phyloP scores from a whole-genome alignment of 2,888 invertebrate genomes.

The Pardosa pseudoannulata region DNA sequence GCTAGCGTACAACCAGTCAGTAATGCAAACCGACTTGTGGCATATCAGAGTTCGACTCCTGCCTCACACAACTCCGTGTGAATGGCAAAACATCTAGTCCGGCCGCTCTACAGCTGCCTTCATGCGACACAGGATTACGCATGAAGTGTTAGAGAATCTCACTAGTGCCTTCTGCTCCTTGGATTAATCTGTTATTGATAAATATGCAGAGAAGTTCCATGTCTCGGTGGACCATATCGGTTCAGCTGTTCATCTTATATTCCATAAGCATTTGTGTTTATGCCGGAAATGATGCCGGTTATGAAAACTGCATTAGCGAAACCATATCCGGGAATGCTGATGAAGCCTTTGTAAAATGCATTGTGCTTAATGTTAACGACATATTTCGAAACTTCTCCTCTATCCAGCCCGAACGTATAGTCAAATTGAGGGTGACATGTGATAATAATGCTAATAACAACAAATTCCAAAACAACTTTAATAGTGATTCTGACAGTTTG shows the following conservation, averaged over 20 bases:
- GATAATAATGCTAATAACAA: constrained; percentile 30
- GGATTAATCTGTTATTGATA: neutral
- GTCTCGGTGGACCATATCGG: constrained; percentile 9
- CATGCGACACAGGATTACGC: neutral
- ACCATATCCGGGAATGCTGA: constrained; percentile 8
- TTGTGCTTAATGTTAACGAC: constrained; percentile 79
- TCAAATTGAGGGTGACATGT: constrained; percentile 86
- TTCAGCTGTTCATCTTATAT: constrained; percentile 19
- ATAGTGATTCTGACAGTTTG: constrained; percentile 71
- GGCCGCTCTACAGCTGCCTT: neutral
- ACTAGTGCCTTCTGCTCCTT: constrained; percentile 25
- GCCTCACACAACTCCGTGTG: constrained; percentile 26
- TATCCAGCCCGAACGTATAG: constrained; percentile 89
- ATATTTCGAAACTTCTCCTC: constrained; percentile 91
- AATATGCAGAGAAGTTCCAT: constrained; percentile 10
- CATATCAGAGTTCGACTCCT: constrained; percentile 13
- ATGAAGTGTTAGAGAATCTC: constrained; percentile 22
- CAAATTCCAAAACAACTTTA: neutral
- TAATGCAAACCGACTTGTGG: constrained; percentile 21
- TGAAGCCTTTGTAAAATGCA: constrained; percentile 69
- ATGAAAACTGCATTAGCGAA: constrained; percentile 64
- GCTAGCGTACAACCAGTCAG: constrained; percentile 32
- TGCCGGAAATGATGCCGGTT: neutral
- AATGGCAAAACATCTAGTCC: constrained; percentile 5
- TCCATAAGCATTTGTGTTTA: neutral